Base-by-base conservation (phyloP, 2,797 vertebrate species). In the Cossypha polioptera region DNA sequence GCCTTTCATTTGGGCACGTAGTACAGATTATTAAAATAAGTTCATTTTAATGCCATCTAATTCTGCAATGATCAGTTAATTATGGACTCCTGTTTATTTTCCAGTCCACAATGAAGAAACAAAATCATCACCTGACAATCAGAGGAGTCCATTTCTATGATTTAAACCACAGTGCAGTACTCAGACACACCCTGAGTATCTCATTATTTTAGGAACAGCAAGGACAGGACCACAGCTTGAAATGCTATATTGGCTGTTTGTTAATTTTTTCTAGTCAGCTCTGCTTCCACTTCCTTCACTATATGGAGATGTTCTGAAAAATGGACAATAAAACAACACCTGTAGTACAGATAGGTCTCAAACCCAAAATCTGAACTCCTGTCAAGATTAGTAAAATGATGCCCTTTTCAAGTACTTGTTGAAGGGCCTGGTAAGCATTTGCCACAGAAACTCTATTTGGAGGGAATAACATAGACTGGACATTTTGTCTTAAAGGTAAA, bases 61-160 rank as follows among this genome's bases (percentile, higher is more conserved):
- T 94, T 85, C 86, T 74, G 53, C 65, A 93, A 82, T 47, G 72
- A 92, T 95, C 86, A 93, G n/a, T 92, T 92, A 96, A 89, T 95
- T 94, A 95, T 36, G 59, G 48, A 74, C 45, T 82, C 22, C 48
- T 73, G 74, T 78, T 96, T 88, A 79, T 83, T 75, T 90, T 91
- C 22, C 33, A 82, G 63, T 86, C 45, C 50, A 74, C 77, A 61
- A 85, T 4, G 6, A 87, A 87, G 55, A 84, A 59, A 93, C 71
- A 85, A 91, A 93, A 82, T 65, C 67, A 77, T 65, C 77, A 87
- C 53, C 65, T 87, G 77, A 88, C 5, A n/a, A 79, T 50, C 78
- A 82, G 33, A 94, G 28, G 71, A 79, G 22, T 21, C 26, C 0
- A 14, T 59, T 90, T 81, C n/a, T 57, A 17, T 67, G 53, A 90